A percentile compares a stretch with the other conserved stretches of the same genome.
These are phyloP conservation scores for Plotosus lineatus DNA, from an alignment of 2,113 vertebrate species.

Conservation along the genomic window DNA sequence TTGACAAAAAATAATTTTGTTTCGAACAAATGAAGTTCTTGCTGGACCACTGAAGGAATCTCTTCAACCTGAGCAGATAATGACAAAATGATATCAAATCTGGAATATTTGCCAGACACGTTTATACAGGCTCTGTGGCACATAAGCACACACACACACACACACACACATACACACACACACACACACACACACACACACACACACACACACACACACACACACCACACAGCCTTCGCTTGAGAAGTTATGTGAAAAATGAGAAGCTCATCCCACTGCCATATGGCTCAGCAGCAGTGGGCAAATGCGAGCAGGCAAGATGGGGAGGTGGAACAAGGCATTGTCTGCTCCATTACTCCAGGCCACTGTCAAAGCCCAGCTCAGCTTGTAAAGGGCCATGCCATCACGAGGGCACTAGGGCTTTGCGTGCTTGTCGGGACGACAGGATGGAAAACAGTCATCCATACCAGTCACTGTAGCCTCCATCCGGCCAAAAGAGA, in stretches of 20 bases:
- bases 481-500: slow-evolving; percentile 41
- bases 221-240: slow-evolving; percentile 54
- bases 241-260: slow-evolving; percentile 80
- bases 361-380: slow-evolving; percentile 62
- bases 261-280: slow-evolving; percentile 67
- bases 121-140: slow-evolving; percentile 39
- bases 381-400: slow-evolving; percentile 56
- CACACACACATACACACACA: not conserved
- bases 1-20: not conserved
- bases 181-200: slow-evolving; percentile 15
- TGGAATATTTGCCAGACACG: slow-evolving; percentile 13
- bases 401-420: slow-evolving; percentile 10
- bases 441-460: slow-evolving; percentile 52
- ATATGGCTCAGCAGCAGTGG: slow-evolving; percentile 71
- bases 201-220: slow-evolving; percentile 21
- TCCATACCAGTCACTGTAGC: slow-evolving; percentile 39
- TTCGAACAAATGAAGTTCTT: not conserved
- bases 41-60: slow-evolving; percentile 17
- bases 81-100: slow-evolving; percentile 32
- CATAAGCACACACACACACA: slow-evolving; percentile 26
- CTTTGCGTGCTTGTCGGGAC: slow-evolving; percentile 27
- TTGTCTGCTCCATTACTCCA: slow-evolving; percentile 69
- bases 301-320: slow-evolving; percentile 59
- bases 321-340: slow-evolving; percentile 70
- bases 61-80: slow-evolving; percentile 28